Percentiles rank a stretch among this genome's conserved stretches.
These are phyloP conservation scores for Camptogramma bilineatum DNA, from an alignment of 2,888 invertebrate genomes.

Conservation along the genomic window DNA sequence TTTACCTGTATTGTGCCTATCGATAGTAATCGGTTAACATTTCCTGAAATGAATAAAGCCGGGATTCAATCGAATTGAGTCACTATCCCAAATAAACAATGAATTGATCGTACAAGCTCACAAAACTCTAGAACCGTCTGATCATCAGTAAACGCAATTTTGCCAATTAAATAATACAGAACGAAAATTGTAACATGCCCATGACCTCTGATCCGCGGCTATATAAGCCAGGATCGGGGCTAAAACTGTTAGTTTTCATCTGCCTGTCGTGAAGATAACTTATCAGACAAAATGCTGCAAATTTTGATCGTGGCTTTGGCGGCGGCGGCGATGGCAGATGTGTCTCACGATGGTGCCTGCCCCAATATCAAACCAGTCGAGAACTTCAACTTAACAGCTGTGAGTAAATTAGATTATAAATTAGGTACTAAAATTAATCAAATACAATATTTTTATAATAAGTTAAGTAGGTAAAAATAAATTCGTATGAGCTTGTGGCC, in stretches of 20 bases:
- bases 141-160: conserved; percentile 50
- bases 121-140: conserved; percentile 50
- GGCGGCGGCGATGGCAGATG: conserved; percentile 62
- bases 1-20: too few relatives aligned
- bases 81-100: background rate
- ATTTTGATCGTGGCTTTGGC: conserved; percentile 58
- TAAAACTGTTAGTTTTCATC: conserved; percentile 54
- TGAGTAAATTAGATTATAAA: conserved; percentile 2
- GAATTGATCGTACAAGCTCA: conserved; percentile 1
- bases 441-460: too few relatives aligned
- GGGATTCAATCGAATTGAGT: too few relatives aligned
- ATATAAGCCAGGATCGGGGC: conserved; percentile 60
- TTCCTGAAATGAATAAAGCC: background rate
- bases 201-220: conserved; percentile 63
- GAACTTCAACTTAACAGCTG: conserved; percentile 65
- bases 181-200: conserved; percentile 61
- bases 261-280: conserved; percentile 51
- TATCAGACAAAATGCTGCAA: conserved; percentile 61
- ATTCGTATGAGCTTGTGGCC: too few relatives aligned
- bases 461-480: too few relatives aligned
- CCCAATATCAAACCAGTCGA: conserved; percentile 66
- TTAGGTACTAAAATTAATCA: too few relatives aligned
- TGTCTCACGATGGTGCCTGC: conserved; percentile 64
- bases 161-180: conserved; percentile 64
- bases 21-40: too few relatives aligned